These are phyloP conservation scores for Scleropages formosus DNA, from an alignment of 2,797 vertebrate species.

Conservation along the genomic window DNA sequence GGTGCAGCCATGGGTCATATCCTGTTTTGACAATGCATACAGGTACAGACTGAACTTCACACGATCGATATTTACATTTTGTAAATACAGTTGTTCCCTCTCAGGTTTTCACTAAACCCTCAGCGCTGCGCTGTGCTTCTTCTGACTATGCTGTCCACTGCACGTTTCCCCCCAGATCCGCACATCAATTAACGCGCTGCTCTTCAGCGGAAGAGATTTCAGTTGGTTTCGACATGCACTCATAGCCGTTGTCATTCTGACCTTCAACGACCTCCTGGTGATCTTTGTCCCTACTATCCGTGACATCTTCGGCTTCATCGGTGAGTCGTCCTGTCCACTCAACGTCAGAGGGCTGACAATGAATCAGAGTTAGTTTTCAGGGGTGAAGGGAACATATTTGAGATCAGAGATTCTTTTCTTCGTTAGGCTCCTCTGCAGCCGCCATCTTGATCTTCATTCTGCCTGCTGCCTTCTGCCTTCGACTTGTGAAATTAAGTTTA, in stretches of 20 bases:
- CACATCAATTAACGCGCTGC: constrained; percentile 81
- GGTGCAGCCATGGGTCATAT: no score
- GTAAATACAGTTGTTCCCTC: no score
- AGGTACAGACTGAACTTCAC: no score
- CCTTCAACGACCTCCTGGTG: constrained; percentile 86
- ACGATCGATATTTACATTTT: no score
- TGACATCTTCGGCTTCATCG: constrained; percentile 99
- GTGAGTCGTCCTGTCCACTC: constrained; percentile 62
- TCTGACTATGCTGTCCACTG: no score
- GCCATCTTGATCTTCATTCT: constrained; percentile 97
- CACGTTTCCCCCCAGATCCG: constrained; percentile 75
- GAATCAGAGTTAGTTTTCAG: background rate
- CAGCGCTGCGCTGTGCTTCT: no score
- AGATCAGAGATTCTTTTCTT: background rate
- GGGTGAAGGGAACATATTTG: background rate
- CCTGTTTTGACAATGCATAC: no score
- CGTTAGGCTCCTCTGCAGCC: constrained; percentile 88
- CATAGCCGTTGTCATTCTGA: constrained; percentile 79
- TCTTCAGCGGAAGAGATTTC: constrained; percentile 86
- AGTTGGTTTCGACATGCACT: constrained; percentile 88
- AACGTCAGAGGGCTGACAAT: background rate
- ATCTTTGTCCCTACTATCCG: constrained; percentile 95
- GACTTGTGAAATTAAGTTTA: constrained; percentile 85
- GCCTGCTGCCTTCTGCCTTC: constrained; percentile 89
- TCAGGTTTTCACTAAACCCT: no score